Conservation (phyloP, 53 echinoderm and acorn worm genomes). For the Holothuria scabra region DNA sequence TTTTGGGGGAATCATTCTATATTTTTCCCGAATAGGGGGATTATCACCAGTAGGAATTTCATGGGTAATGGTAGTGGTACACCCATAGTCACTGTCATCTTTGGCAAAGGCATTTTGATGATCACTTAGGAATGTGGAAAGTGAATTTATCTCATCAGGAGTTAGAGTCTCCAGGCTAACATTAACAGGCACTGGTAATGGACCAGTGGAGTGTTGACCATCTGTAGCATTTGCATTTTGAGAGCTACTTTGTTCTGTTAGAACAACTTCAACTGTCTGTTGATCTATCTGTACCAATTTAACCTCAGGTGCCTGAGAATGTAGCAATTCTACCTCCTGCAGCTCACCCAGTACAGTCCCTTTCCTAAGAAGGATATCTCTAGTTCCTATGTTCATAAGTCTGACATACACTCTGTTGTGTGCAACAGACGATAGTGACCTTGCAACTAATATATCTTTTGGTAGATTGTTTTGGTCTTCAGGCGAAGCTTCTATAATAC, state of each 20-base stretch:
- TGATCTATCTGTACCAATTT: too few species aligned
- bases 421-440: not conserved
- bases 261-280: too few species aligned
- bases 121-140: not conserved
- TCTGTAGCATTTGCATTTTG: too few species aligned
- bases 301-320: too few species aligned
- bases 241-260: too few species aligned
- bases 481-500: not conserved
- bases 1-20: constrained; percentile 42
- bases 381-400: not conserved
- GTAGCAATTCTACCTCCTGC: not conserved
- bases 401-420: not conserved
- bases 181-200: too few species aligned
- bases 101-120: constrained; percentile 47
- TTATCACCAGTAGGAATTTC: constrained; percentile 43
- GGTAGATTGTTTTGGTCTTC: not conserved
- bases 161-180: too few species aligned
- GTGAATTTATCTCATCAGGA: too few species aligned
- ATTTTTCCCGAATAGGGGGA: constrained; percentile 33
- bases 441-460: not conserved
- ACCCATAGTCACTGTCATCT: constrained; percentile 51
- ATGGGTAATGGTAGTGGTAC: constrained; percentile 52
- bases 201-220: too few species aligned
- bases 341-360: constrained; percentile 20
- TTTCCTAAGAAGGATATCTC: not conserved